These are phyloP conservation scores for Fukomys damarensis DNA, from an alignment of 2,113 vertebrate genomes.

Conservation along the genomic window DNA sequence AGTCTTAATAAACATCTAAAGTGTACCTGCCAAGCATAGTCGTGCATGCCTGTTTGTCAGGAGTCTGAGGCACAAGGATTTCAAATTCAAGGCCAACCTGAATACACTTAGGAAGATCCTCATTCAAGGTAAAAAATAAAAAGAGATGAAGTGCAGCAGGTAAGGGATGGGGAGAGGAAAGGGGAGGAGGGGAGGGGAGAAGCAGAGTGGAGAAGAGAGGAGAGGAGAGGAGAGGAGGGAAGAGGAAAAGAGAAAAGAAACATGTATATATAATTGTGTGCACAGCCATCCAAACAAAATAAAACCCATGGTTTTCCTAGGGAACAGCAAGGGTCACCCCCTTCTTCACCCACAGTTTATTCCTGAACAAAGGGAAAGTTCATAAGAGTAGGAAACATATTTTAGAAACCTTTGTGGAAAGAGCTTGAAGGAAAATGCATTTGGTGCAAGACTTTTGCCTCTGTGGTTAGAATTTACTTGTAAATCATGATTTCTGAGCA, in stretches of 20 bases:
- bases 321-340: neutral
- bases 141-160: too few species aligned
- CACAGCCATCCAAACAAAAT: neutral
- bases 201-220: neutral
- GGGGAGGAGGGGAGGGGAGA: too few species aligned
- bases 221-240: neutral
- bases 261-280: neutral
- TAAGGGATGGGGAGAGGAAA: neutral
- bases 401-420: neutral
- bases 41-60: neutral
- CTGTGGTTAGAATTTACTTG: neutral
- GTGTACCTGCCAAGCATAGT: too few species aligned
- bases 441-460: neutral
- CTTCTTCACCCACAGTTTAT: neutral
- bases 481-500: neutral
- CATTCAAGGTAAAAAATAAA: neutral
- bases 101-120: neutral
- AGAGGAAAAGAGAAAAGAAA: neutral
- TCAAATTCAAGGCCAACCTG: neutral
- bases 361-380: neutral
- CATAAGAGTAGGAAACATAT: neutral
- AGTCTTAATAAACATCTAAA: neutral
- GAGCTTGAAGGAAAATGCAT: neutral
- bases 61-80: neutral
- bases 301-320: neutral